Conservation (phyloP, 37 sponge, comb jelly and placozoan species). For the Mnemiopsis leidyi region DNA sequence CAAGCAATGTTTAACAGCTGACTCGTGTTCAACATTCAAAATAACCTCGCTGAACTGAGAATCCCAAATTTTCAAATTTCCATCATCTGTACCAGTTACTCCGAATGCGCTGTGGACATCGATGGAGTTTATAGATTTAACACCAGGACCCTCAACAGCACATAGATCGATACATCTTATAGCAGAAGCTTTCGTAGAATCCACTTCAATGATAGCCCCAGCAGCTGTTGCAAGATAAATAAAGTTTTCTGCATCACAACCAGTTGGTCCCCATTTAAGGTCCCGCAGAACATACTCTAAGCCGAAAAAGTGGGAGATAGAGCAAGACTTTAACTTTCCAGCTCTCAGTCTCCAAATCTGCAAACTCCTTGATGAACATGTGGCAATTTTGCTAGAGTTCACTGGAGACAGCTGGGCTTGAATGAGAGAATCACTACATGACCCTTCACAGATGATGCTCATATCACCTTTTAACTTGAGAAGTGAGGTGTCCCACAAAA, state of each 20-base stretch:
- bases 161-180: slow-evolving; percentile 21
- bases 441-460: neutral
- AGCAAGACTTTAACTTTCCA: slow-evolving; percentile 43
- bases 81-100: slow-evolving; percentile 83
- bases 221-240: slow-evolving; percentile 41
- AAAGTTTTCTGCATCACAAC: neutral
- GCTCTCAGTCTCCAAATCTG: slow-evolving; percentile 41
- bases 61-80: slow-evolving; percentile 84
- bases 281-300: slow-evolving; percentile 33
- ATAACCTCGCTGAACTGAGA: slow-evolving; percentile 74
- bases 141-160: neutral
- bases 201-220: slow-evolving; percentile 20
- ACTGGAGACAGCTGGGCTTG: neutral
- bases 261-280: slow-evolving; percentile 26
- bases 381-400: neutral
- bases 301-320: slow-evolving; percentile 11
- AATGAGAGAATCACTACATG: neutral
- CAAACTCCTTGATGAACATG: slow-evolving; percentile 16
- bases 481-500: slow-evolving; percentile 52
- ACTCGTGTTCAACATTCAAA: slow-evolving; percentile 75
- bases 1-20: slow-evolving; percentile 69
- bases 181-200: neutral
- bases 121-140: slow-evolving; percentile 70
- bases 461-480: slow-evolving; percentile 44
- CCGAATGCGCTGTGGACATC: slow-evolving; percentile 76